Base-by-base conservation (phyloP, 1,140 invertebrate genomes). In the Eulimnadia texana region DNA sequence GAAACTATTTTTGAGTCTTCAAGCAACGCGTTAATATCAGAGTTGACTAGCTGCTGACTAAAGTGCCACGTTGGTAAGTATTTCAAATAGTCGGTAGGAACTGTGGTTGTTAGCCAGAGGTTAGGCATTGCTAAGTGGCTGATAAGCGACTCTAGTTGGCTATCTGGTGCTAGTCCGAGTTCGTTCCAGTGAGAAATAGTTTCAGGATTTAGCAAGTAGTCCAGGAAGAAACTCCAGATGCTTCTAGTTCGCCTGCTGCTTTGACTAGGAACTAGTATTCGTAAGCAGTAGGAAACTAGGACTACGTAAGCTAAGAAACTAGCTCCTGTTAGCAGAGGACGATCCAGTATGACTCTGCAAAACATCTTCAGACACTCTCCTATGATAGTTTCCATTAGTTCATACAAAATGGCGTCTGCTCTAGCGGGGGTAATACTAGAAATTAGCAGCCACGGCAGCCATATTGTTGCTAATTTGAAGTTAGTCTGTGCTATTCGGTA, bases 21-120 rank as follows among this genome's bases (percentile, higher is more conserved):
- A n/a, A n/a, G n/a, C n/a, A n/a, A n/a, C n/a, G n/a, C n/a, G n/a
- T n/a, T n/a, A n/a, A n/a, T n/a, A n/a, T n/a, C 33, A 42, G 6
- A 42, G 16, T 6, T 42, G 27, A 62, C 58, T 28, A 64, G 65
- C 66, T 66, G 67, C 3, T 68, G 67, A 20, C 64, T 60, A 63
- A 71, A 73, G n/a, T 66, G 70, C 78, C 78, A 80, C 3, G 74
- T 70, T 6, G 76, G 78, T n/a, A 80, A 67, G 52, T 76, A 67
- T 56, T 76, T 74, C 23, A 80, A 73, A 64, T 80, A 80, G 52
- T 78, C 74, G 19, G 58, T 67, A 29, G 68, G 68, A 22, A 74
- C 65, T 24, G 73, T 68, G 9, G 78, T 73, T 51, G 73, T 72
- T 9, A 79, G 67, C 74, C 76, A 78, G 0, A 78, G 64, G 63